A percentile compares a stretch with the other conserved stretches of the same genome.
Conservation (phyloP, 2,888 invertebrate species). For the Rhyacophila evoluta region DNA sequence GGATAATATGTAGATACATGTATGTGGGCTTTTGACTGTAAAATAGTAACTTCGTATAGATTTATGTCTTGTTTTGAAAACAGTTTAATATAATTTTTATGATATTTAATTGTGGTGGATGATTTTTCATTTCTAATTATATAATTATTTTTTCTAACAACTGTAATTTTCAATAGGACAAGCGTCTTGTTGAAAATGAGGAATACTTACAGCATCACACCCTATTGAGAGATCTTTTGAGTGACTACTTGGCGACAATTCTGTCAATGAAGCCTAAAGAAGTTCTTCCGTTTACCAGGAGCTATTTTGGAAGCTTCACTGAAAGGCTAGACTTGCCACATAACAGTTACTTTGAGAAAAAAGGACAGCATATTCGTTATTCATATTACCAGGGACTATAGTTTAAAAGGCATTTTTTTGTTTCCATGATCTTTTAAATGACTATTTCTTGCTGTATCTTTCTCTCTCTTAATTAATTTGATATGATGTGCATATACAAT, state of each 20-base stretch:
- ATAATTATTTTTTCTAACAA: neutral
- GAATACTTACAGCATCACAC: conserved; percentile 73
- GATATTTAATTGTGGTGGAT: too few species aligned
- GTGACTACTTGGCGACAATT: conserved; percentile 73
- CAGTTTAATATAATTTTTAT: too few species aligned
- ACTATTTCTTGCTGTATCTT: too few species aligned
- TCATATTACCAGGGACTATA: conserved; percentile 11
- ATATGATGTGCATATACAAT: too few species aligned
- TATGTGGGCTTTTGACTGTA: too few species aligned
- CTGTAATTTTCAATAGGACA: conserved; percentile 60
- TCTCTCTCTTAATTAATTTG: too few species aligned
- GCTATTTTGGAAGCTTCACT: conserved; percentile 69
- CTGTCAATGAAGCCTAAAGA: conserved; percentile 71
- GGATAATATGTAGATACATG: too few species aligned
- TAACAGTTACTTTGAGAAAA: conserved; percentile 66
- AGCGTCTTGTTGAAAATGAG: conserved; percentile 66
- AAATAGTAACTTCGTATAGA: too few species aligned
- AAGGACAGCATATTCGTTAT: conserved; percentile 63
- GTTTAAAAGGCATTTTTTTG: too few species aligned
- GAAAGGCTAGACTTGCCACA: conserved; percentile 67
- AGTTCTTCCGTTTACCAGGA: conserved; percentile 69
- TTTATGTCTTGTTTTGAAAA: too few species aligned
- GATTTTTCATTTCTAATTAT: neutral
- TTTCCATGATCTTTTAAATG: too few species aligned
- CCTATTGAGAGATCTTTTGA: conserved; percentile 69